These are phyloP conservation scores for Gambelia wislizenii DNA, from an alignment of 2,797 vertebrate species.

Conservation along the genomic window DNA sequence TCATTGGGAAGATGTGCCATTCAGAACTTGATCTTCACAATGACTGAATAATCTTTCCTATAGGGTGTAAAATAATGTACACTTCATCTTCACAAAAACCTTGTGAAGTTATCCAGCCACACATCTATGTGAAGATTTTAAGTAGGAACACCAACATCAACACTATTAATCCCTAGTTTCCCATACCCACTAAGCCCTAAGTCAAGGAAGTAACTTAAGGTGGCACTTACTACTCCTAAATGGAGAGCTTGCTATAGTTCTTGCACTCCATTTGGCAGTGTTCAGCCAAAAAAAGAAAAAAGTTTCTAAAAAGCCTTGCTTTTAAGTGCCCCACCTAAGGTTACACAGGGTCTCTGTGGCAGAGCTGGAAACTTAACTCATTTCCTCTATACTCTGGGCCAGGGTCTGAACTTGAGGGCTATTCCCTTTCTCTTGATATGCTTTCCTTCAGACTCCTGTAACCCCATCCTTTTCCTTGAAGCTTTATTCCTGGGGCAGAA, in stretches of 20 bases:
- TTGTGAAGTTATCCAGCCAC: not conserved
- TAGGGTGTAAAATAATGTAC: not conserved
- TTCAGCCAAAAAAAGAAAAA: not conserved
- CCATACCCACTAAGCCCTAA: not conserved
- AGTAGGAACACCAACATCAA: not conserved
- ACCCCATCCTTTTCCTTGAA: slow-evolving; percentile 16
- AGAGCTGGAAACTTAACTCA: slow-evolving; percentile 10
- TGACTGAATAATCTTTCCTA: not conserved
- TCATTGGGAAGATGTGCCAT: not conserved
- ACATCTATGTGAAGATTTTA: not conserved
- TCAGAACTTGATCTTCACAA: not conserved
- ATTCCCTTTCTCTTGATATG: not conserved
- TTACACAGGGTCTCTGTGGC: slow-evolving; percentile 27
- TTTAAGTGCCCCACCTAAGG: slow-evolving; percentile 16
- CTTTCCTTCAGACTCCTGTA: not conserved
- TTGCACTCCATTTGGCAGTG: not conserved
- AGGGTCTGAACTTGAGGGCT: not conserved
- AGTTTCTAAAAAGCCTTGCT: not conserved
- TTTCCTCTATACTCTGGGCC: slow-evolving; percentile 10
- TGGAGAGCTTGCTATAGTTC: not conserved
- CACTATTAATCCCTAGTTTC: not conserved
- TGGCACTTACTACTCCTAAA: not conserved
- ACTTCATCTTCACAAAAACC: not conserved
- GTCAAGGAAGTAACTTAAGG: not conserved
- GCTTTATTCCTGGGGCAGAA: slow-evolving; percentile 23